Evolutionary conservation across 2,888 invertebrate genomes (phyloP), one percentile per base, ranked within the genome.

Genomic region (Microctonus aethiopoides): DNA sequence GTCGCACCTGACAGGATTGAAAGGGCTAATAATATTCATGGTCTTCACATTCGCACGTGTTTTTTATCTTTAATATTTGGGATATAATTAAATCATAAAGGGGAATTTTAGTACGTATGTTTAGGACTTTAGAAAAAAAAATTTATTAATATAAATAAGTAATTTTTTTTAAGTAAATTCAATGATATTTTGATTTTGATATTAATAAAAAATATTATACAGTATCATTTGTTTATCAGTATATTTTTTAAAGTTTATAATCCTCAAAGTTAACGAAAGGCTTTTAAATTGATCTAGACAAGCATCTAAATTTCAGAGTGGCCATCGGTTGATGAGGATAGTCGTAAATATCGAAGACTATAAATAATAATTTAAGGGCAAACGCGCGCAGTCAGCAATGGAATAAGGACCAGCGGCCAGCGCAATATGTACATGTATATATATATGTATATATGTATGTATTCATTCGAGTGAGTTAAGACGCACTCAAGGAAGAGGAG

Each of bases 301-400:
- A 52, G 34, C 60, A 65, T 60, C 65, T 70, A 70, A 70, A 65
- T 60, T 54, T 41, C 20, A 46, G 32, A 29, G 29, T 32, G 32
- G 26, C 52, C 29, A 62, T 51, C n/a, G 41, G 26, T 26, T 32
- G 74, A 74, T 72, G 75, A 74, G 62, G 22, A 69, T 52, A 56
- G 57, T 74, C 74, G 70, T 76, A 76, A 75, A 76, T 76, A 79
- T 77, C 74, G 75, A 72, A 72, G 72, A 76, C 78, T 75, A 79
- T 80, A 80, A 80, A 80, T 80, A 80, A 80, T 80, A 78, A 80
- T 80, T 79, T 78, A 75, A 79, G 75, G 74, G 74, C 62, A 32
- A 67, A 57, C 73, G 71, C 68, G 72, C 68, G 71, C 70, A 70
- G 72, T 71, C 20, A 24, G 52, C 22, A 54, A 54, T 22, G 26